These are phyloP conservation scores for Gallirallus australis DNA, from an alignment of 2,797 vertebrate genomes.

Conservation along the genomic window DNA sequence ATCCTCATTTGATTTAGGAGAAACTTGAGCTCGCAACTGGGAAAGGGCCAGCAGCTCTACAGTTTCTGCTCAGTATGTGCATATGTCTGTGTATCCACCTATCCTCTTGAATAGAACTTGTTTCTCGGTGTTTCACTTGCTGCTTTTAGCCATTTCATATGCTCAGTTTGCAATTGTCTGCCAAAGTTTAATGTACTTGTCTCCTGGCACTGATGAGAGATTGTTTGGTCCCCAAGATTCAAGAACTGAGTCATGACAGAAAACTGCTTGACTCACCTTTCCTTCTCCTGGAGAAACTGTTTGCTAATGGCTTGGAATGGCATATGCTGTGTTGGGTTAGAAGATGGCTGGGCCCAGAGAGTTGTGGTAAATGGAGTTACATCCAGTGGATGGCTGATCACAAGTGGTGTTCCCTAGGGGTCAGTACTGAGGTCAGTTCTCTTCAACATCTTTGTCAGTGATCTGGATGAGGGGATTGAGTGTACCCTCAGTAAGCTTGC, in stretches of 20 bases:
- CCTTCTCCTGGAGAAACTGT: too few relatives aligned
- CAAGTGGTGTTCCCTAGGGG: too few relatives aligned
- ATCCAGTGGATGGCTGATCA: too few relatives aligned
- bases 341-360: too few relatives aligned
- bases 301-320: too few relatives aligned
- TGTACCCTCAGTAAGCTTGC: too few relatives aligned
- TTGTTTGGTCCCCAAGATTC: not conserved
- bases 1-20: not conserved
- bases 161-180: not conserved
- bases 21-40: not conserved
- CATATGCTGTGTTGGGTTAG: too few relatives aligned
- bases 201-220: not conserved
- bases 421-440: too few relatives aligned
- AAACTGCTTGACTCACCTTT: not conserved
- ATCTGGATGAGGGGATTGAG: too few relatives aligned
- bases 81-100: not conserved
- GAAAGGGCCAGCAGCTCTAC: not conserved
- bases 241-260: not conserved
- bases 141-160: not conserved
- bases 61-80: not conserved
- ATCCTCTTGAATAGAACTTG: not conserved
- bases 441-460: too few relatives aligned
- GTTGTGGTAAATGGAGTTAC: too few relatives aligned
- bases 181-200: not conserved
- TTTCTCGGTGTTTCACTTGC: not conserved